Evolutionary conservation across 92 coral and sea anemone species (phyloP).

Genomic region (Epizoanthus scotinus): DNA sequence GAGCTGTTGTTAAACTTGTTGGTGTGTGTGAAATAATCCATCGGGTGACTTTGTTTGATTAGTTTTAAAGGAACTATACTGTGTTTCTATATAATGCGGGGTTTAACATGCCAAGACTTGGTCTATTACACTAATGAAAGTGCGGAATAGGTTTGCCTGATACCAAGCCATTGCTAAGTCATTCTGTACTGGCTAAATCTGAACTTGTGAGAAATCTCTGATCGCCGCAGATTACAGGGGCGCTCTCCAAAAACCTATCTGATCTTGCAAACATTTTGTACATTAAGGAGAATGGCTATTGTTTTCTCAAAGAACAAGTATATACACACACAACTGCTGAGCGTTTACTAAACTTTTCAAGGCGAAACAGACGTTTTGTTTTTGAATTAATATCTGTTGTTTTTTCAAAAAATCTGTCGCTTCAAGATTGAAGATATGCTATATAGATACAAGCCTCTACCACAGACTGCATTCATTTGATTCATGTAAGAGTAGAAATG

Average conservation of each 20-base stretch:
- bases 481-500: not conserved
- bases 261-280: not conserved
- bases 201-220: not conserved
- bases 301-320: not conserved
- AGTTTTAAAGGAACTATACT: too few relatives aligned
- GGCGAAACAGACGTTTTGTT: constrained; percentile 7
- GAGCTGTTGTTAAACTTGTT: too few relatives aligned
- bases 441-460: not conserved
- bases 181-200: not conserved
- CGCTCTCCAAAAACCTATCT: too few relatives aligned
- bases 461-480: not conserved
- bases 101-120: too few relatives aligned
- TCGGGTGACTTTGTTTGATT: too few relatives aligned
- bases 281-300: too few relatives aligned
- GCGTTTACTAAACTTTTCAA: not conserved
- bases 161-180: not conserved
- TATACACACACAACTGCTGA: not conserved
- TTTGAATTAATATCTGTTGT: constrained; percentile 3
- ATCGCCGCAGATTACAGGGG: not conserved
- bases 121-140: too few relatives aligned
- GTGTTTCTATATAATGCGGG: too few relatives aligned
- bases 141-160: not conserved
- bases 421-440: constrained; percentile 7
- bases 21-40: too few relatives aligned
- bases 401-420: not conserved